Evolutionary conservation across 1,140 invertebrate species (phyloP).

Genomic region (Hirudo medicinalis): DNA sequence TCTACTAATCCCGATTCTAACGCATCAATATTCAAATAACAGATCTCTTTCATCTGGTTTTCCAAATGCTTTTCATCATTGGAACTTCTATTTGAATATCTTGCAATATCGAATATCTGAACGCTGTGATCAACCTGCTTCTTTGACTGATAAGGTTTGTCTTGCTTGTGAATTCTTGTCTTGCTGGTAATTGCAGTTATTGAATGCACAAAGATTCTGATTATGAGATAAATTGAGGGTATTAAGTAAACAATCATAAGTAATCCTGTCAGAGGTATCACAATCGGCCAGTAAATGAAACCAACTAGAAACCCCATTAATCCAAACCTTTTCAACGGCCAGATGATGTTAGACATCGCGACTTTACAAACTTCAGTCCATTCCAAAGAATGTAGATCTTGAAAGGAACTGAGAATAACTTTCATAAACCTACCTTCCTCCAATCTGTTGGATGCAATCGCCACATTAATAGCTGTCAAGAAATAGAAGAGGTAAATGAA

Average conservation of each 20-base stretch:
- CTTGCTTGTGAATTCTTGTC: not conserved
- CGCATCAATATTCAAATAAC: conserved; percentile 25
- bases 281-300: conserved; percentile 29
- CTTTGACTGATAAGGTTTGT: conserved; percentile 10
- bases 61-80: not conserved
- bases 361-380: conserved; percentile 21
- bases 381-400: conserved; percentile 33
- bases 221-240: conserved; percentile 34
- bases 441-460: conserved; percentile 21
- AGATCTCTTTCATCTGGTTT: conserved; percentile 5
- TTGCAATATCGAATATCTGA: conserved; percentile 16
- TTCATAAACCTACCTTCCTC: conserved; percentile 17
- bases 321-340: conserved; percentile 26
- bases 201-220: conserved; percentile 32
- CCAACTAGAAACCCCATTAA: conserved; percentile 31
- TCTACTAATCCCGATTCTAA: conserved; percentile 13
- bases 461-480: conserved; percentile 29
- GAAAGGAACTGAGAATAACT: conserved; percentile 24
- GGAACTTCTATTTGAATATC: not conserved
- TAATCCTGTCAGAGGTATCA: conserved; percentile 28
- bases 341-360: conserved; percentile 20
- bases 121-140: conserved; percentile 17
- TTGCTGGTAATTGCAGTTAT: conserved; percentile 1
- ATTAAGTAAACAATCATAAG: conserved; percentile 33
- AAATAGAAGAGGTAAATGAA: conserved; percentile 33